Evolutionary conservation across 30 jellyfish, hydroid and myxozoan species (phyloP).

Genomic region (Cassiopea andromeda): DNA sequence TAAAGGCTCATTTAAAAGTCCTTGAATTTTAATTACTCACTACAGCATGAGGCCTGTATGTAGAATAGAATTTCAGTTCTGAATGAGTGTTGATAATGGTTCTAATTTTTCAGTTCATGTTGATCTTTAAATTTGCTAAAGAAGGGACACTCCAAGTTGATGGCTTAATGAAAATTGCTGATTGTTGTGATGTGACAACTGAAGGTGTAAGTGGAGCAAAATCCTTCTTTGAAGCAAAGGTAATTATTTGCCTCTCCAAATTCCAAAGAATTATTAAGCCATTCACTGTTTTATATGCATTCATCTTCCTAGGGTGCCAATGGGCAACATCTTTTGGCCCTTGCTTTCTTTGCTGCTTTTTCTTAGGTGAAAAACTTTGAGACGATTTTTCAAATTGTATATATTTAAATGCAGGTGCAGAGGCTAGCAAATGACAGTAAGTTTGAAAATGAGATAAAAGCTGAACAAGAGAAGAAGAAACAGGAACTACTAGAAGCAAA

Average conservation of each 20-base stretch:
- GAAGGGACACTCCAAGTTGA: slow-evolving; percentile 62
- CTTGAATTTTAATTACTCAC: no score
- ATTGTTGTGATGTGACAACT: slow-evolving; percentile 37
- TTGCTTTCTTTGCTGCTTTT: neutral
- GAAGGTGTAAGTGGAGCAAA: slow-evolving; percentile 92
- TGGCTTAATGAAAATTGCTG: slow-evolving; percentile 55
- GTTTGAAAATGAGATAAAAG: slow-evolving; percentile 88
- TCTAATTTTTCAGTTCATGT: slow-evolving; percentile 71
- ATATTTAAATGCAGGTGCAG: slow-evolving; percentile 6
- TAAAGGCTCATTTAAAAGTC: no score
- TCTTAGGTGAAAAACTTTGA: no score
- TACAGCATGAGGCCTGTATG: no score
- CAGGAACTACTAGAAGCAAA: slow-evolving; percentile 85
- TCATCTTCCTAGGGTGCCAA: neutral
- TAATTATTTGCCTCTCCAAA: neutral
- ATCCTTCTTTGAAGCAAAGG: slow-evolving; percentile 93
- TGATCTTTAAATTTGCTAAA: slow-evolving; percentile 83
- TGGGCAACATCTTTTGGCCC: neutral
- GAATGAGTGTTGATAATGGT: neutral
- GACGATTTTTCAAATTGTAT: no score
- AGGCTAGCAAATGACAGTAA: slow-evolving; percentile 51
- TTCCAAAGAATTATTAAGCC: no score
- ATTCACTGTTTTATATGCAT: neutral
- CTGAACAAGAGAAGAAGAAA: slow-evolving; percentile 89
- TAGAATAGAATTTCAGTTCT: no score